Percentiles rank a stretch among this genome's conserved stretches.
phyloP scores from a whole-genome alignment of 2,797 vertebrate species.

The Australoheros facetus region DNA sequence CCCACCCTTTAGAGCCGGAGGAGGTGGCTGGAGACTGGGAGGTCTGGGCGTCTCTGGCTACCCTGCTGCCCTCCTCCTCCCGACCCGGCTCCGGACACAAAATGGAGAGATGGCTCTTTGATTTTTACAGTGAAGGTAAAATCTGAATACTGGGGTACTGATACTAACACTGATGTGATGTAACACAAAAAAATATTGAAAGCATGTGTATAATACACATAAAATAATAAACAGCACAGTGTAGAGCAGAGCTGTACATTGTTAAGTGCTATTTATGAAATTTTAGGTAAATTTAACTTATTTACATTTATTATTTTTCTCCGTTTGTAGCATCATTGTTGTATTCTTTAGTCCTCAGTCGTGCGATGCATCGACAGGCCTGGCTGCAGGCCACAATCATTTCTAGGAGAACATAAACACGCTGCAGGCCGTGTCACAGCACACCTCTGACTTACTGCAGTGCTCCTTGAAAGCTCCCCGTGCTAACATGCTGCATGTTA shows the following conservation, averaged over 20 bases:
- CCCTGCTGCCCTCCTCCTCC: not conserved
- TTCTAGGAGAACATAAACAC: not conserved
- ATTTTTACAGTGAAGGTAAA: not conserved
- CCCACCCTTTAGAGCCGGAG: not conserved
- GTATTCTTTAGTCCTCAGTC: not conserved
- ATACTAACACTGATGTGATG: not conserved
- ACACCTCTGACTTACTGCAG: conserved; percentile 46
- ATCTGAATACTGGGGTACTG: not conserved
- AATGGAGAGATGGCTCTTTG: not conserved
- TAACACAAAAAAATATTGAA: not conserved
- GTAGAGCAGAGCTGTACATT: not conserved
- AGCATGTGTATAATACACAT: not conserved
- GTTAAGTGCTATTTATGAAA: accelerated
- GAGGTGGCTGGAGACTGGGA: not conserved
- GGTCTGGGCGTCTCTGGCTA: not conserved
- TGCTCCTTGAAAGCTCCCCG: conserved; percentile 52
- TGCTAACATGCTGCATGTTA: conserved; percentile 87
- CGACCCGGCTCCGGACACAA: not conserved
- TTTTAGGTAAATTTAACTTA: too few species aligned
- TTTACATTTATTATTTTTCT: not conserved
- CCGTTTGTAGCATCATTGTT: not conserved
- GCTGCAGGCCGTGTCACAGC: conserved; percentile 77
- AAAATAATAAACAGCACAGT: too few species aligned
- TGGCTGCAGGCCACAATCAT: conserved; percentile 83
- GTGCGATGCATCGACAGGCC: conserved; percentile 43